phyloP scores from a whole-genome alignment of 2,113 vertebrate species.

The Procapra przewalskii region DNA sequence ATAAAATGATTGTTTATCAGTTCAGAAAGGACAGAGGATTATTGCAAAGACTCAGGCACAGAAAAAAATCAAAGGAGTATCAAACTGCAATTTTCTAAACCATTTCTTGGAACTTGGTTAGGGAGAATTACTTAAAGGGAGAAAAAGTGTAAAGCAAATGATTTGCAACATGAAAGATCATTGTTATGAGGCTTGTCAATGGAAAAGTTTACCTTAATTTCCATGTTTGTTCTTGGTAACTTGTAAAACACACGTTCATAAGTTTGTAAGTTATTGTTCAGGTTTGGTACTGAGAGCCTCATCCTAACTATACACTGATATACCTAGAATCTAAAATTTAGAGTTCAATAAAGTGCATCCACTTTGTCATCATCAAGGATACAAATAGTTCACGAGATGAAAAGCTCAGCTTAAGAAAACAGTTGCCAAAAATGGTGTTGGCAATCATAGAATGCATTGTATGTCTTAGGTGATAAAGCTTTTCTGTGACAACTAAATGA shows the following conservation, averaged over 20 bases:
- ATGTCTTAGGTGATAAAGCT: neutral
- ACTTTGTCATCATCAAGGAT: neutral
- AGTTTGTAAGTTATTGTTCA: neutral
- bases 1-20: neutral
- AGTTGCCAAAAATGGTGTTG: fast-evolving
- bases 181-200: no score
- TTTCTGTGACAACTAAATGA: neutral
- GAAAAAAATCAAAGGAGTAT: neutral
- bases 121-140: neutral
- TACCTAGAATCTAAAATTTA: neutral
- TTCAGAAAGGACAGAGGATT: neutral
- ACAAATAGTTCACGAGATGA: neutral
- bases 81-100: neutral
- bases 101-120: neutral
- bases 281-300: neutral
- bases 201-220: neutral
- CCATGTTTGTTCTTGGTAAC: neutral
- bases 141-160: neutral
- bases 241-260: neutral
- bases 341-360: neutral
- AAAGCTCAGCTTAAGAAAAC: neutral
- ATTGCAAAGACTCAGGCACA: neutral
- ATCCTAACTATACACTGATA: neutral
- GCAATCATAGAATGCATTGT: neutral
- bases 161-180: neutral